Evolutionary conservation across 2,797 vertebrate species (phyloP), one percentile per base, ranked within the genome.

Genomic region (Parotocinclus haroldoi): DNA sequence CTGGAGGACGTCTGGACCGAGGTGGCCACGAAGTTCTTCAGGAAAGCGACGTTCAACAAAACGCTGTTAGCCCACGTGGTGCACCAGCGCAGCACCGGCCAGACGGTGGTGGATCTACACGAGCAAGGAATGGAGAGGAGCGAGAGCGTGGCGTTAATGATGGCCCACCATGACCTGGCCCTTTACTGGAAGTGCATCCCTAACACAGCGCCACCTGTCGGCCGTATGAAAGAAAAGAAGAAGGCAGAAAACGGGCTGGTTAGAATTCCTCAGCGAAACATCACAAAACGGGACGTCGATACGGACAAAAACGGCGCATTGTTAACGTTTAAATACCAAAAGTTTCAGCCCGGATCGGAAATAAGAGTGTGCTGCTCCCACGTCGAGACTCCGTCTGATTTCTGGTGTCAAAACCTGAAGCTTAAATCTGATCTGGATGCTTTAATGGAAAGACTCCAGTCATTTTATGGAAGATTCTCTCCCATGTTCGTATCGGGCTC

Each of bases 351-450:
- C 36, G 95, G 94, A 58, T 69, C 68, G 75, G 77, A 91, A 73
- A 66, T 94, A 10, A 63, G 86, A 63, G 93, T 97, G 4, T 65
- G 59, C 3, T 94, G 92, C 78, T 89, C 87, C 42, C 79, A 73
- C 50, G 48, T 89, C 46, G 79, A 49, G 68, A 91, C 94, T 9
- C 92, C 90, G 58, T 86, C 81, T 45, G 86, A 94, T 68, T 95
- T 99, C 80, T 98, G 90, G 79, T 98, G 96, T 79, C 94, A 94
- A 75, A 77, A 83, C 51, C 79, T 76, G 10, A 83, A 78, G 55
- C 88, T 85, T 10, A 49, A 82, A 67, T 74, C 78, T 44, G 80
- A 85, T 54, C 82, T 98, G 69, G 80, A 88, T 19, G 74, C 82
- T 44, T 79, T 98, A 60, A 96, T 96, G 93, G 71, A 80, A 18